phyloP scores from a whole-genome alignment of 2,888 invertebrate genomes.

The Rotaria magnacalcarata region DNA sequence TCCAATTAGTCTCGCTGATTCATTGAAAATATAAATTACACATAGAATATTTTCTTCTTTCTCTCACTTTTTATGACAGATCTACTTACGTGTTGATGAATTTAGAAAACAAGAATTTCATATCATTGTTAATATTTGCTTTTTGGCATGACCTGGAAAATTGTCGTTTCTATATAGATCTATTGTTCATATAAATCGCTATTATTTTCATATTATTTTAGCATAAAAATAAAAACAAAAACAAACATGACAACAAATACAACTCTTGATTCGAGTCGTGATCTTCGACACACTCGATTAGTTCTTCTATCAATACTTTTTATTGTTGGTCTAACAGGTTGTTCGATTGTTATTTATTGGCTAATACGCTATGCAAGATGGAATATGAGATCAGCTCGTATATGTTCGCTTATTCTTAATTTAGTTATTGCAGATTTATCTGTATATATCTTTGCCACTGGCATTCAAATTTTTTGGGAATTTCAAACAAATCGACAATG shows the following conservation, averaged over 20 bases:
- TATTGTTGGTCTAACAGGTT: neutral
- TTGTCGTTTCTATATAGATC: too few relatives aligned
- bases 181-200: too few relatives aligned
- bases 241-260: neutral
- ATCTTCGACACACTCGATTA: constrained; percentile 14
- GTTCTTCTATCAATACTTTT: neutral
- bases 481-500: neutral
- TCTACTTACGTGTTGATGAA: too few relatives aligned
- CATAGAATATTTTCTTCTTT: too few relatives aligned
- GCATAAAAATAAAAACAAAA: neutral
- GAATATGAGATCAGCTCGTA: neutral
- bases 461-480: constrained; percentile 35
- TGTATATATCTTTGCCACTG: constrained; percentile 21
- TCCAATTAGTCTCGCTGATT: too few relatives aligned
- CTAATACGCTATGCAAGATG: constrained; percentile 24
- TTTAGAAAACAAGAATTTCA: too few relatives aligned
- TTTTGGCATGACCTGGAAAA: too few relatives aligned
- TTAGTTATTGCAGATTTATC: constrained; percentile 24
- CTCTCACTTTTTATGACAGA: too few relatives aligned
- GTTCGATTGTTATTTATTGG: neutral
- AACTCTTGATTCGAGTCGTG: neutral
- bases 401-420: constrained; percentile 7
- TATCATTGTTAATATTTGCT: too few relatives aligned
- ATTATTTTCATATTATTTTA: neutral
- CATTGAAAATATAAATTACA: too few relatives aligned